Percentiles rank a stretch among this genome's conserved stretches.
Evolutionary conservation across 1,140 invertebrate genomes (phyloP).

Genomic region (Dendroctonus ponderosae): DNA sequence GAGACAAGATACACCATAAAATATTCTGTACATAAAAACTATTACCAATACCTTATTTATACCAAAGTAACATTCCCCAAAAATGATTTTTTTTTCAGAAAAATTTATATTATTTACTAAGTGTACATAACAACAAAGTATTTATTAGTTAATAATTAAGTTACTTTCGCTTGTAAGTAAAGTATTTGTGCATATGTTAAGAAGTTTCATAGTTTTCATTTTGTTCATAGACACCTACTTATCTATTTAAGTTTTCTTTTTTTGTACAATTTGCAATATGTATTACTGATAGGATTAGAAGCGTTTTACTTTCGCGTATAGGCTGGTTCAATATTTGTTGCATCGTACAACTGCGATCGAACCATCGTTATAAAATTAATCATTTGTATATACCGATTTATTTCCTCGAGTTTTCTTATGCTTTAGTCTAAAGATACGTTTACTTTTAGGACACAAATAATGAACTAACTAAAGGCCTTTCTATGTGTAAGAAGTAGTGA

Average conservation of each 20-base stretch:
- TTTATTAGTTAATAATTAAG: slow-evolving; percentile 43
- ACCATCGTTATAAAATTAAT: not conserved
- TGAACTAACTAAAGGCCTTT: slow-evolving; percentile 29
- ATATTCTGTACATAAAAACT: slow-evolving; percentile 42
- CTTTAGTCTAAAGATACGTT: not conserved
- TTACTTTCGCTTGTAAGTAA: slow-evolving; percentile 21
- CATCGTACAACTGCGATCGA: not conserved
- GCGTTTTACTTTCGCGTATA: slow-evolving; percentile 8
- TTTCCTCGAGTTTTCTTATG: slow-evolving; percentile 3
- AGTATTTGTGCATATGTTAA: slow-evolving; percentile 14
- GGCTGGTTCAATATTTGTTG: not conserved
- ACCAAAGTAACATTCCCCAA: slow-evolving; percentile 56
- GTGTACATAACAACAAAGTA: slow-evolving; percentile 48
- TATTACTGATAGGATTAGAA: slow-evolving; percentile 12
- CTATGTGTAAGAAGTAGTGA: slow-evolving; percentile 6
- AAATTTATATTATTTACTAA: slow-evolving; percentile 46
- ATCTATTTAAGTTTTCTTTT: slow-evolving; percentile 19
- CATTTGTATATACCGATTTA: slow-evolving; percentile 25
- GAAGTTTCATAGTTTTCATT: slow-evolving; percentile 15
- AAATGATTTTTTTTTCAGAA: slow-evolving; percentile 45
- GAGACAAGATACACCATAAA: no score
- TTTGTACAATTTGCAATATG: slow-evolving; percentile 30
- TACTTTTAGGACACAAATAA: slow-evolving; percentile 14
- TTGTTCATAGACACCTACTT: slow-evolving; percentile 22
- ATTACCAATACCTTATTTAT: slow-evolving; percentile 53